Evolutionary conservation across 2,888 invertebrate genomes (phyloP).

Genomic region (Lydus trimaculatus): DNA sequence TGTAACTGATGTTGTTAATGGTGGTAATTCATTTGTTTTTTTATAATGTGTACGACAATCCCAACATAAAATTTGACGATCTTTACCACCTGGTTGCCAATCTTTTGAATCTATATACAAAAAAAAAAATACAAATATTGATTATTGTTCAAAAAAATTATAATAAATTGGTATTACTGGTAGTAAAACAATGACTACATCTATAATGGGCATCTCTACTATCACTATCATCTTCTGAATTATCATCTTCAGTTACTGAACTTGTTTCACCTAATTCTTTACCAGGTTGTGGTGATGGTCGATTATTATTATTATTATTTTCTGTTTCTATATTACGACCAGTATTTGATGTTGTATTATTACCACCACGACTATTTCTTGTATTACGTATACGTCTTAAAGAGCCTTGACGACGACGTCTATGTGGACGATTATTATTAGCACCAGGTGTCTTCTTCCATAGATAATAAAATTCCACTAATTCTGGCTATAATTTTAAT

Average conservation of each 20-base stretch:
- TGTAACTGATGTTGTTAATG: constrained; percentile 60
- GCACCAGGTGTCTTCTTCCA: constrained; percentile 99
- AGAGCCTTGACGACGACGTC: constrained; percentile 86
- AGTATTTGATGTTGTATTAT: constrained; percentile 60
- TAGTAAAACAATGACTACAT: constrained; percentile 79
- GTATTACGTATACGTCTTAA: constrained; percentile 88
- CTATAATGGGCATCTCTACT: constrained; percentile 82
- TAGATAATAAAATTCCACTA: constrained; percentile 98
- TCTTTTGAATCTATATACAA: constrained; percentile 68
- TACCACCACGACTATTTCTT: constrained; percentile 78
- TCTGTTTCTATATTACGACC: constrained; percentile 57
- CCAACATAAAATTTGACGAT: constrained; percentile 73
- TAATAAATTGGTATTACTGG: constrained; percentile 62
- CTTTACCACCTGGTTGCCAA: constrained; percentile 78
- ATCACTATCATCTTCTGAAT: constrained; percentile 94
- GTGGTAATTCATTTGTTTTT: constrained; percentile 78
- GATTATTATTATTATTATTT: constrained; percentile 31
- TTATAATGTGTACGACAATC: constrained; percentile 80
- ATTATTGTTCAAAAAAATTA: too few relatives aligned
- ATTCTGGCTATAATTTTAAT: constrained; percentile 74
- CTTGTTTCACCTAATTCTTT: constrained; percentile 77
- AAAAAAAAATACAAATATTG: not conserved
- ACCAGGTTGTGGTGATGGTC: constrained; percentile 71
- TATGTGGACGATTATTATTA: constrained; percentile 93
- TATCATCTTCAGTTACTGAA: constrained; percentile 84